These are phyloP conservation scores for Prietella phreatophila DNA, from an alignment of 2,113 vertebrate genomes.

Conservation along the genomic window DNA sequence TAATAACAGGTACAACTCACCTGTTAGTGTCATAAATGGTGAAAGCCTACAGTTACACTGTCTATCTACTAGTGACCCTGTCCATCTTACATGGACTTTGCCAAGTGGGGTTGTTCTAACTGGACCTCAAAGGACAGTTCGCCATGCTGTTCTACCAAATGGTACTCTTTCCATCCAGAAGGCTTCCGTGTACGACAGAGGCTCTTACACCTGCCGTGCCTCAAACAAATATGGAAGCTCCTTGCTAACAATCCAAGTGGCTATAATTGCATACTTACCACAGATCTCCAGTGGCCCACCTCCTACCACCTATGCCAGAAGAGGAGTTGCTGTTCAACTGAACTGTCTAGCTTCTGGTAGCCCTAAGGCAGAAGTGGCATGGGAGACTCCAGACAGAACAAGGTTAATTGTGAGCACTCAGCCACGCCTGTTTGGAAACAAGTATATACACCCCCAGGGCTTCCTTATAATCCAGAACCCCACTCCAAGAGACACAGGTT, in stretches of 20 bases:
- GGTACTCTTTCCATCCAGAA: constrained; percentile 80
- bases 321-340: constrained; percentile 80
- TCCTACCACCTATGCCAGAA: constrained; percentile 77
- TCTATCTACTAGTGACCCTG: constrained; percentile 57
- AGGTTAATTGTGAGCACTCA: constrained; percentile 74
- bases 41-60: constrained; percentile 83
- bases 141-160: constrained; percentile 77
- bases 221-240: constrained; percentile 75
- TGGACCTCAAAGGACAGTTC: constrained; percentile 75
- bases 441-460: constrained; percentile 86
- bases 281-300: constrained; percentile 81
- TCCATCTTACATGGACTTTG: constrained; percentile 78
- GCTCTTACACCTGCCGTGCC: constrained; percentile 79
- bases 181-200: constrained; percentile 83
- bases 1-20: constrained; percentile 71
- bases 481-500: constrained; percentile 75
- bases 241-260: constrained; percentile 72
- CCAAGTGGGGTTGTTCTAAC: constrained; percentile 79
- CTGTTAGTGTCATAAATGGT: constrained; percentile 80
- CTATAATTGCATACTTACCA: constrained; percentile 82
- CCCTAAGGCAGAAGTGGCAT: constrained; percentile 81
- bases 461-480: constrained; percentile 84
- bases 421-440: constrained; percentile 82
- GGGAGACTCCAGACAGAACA: constrained; percentile 84
- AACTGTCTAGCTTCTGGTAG: constrained; percentile 80